Evolutionary conservation across 2,888 invertebrate genomes (phyloP).

Genomic region (Psylliodes chrysocephalus): DNA sequence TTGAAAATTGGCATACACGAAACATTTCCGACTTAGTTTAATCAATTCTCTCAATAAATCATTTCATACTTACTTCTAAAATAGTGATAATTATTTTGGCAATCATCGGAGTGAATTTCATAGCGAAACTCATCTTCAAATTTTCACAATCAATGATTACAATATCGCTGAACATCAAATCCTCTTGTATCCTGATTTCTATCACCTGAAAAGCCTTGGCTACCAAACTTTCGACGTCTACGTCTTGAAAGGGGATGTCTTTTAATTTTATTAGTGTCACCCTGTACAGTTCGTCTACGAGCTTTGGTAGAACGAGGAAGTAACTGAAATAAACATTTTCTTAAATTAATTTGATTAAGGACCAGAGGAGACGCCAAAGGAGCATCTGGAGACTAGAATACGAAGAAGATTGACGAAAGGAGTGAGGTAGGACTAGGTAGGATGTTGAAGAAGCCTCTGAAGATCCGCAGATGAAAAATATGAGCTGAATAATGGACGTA

Average conservation of each 20-base stretch:
- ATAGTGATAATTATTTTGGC: slow-evolving; percentile 30
- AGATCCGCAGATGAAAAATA: no score
- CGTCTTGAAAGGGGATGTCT: not conserved
- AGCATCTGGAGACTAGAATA: no score
- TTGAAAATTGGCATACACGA: no score
- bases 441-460: no score
- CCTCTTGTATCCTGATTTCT: slow-evolving; percentile 36
- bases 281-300: slow-evolving; percentile 29
- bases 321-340: no score
- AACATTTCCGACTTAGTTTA: no score
- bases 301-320: slow-evolving; percentile 33
- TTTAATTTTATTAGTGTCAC: slow-evolving; percentile 8
- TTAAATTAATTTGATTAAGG: no score
- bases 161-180: slow-evolving; percentile 24
- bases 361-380: no score
- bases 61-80: slow-evolving; percentile 32
- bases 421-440: no score
- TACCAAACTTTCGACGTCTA: not conserved
- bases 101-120: slow-evolving; percentile 31
- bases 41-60: no score
- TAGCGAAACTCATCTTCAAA: slow-evolving; percentile 26
- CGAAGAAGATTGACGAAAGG: no score
- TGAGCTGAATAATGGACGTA: no score
- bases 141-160: slow-evolving; percentile 32
- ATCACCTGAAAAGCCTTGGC: slow-evolving; percentile 19